These are phyloP conservation scores for Anarsia innoxiella DNA, from an alignment of 2,888 invertebrate species.

Conservation along the genomic window DNA sequence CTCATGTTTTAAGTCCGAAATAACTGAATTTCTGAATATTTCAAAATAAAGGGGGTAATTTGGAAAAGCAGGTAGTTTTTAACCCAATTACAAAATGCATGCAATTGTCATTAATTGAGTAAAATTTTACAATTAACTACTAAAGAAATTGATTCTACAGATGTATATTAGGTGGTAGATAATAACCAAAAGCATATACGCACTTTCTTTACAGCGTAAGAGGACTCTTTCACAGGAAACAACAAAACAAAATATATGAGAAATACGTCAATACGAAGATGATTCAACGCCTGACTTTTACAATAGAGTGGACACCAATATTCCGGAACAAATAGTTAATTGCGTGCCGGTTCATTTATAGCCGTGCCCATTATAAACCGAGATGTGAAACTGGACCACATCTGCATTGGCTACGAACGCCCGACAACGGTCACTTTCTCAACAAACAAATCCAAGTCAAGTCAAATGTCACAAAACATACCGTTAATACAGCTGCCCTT, in stretches of 20 bases:
- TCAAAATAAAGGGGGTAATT: not conserved
- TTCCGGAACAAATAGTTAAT: conserved; percentile 50
- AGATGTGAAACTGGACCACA: conserved; percentile 62
- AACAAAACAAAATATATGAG: conserved; percentile 22
- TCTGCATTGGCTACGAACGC: conserved; percentile 42
- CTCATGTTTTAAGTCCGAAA: no score
- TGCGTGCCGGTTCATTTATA: conserved; percentile 54
- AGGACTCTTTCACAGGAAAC: conserved; percentile 21
- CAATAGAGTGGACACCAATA: conserved; percentile 35
- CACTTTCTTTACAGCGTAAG: conserved; percentile 41
- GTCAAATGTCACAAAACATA: conserved; percentile 61
- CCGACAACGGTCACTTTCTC: conserved; percentile 67
- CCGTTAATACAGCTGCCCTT: conserved; percentile 42
- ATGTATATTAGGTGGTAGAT: no score
- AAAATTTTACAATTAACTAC: no score
- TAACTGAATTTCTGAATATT: no score
- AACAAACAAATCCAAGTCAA: conserved; percentile 63
- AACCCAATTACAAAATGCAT: no score
- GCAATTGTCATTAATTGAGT: no score
- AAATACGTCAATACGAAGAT: conserved; percentile 29
- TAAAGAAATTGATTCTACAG: no score
- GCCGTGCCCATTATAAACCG: conserved; percentile 41
- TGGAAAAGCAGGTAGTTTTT: no score
- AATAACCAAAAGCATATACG: no score
- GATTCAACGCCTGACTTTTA: conserved; percentile 40